Percentiles rank a stretch among this genome's conserved stretches.
These are phyloP conservation scores for Steatornis caripensis DNA, from an alignment of 2,113 vertebrate genomes.

Conservation along the genomic window DNA sequence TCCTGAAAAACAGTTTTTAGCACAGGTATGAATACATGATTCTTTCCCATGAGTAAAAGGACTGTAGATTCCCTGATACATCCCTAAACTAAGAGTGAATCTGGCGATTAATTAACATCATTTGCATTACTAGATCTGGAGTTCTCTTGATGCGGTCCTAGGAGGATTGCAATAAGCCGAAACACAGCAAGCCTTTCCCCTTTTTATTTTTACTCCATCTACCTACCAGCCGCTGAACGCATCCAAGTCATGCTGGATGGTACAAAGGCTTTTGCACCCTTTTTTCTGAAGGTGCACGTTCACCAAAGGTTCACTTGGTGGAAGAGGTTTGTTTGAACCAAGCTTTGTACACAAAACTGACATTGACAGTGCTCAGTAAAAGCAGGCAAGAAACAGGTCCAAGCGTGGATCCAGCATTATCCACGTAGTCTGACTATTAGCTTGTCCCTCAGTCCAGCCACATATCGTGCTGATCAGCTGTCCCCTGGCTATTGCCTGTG, in stretches of 20 bases:
- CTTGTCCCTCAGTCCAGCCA: rapidly evolving
- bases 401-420: background rate
- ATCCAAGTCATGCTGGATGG: background rate
- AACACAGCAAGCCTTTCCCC: background rate
- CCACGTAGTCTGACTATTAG: rapidly evolving
- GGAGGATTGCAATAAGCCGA: background rate
- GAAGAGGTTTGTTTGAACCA: background rate
- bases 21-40: background rate
- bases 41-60: background rate
- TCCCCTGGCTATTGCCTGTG: background rate
- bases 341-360: background rate
- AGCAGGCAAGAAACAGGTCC: background rate
- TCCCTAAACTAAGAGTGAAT: background rate
- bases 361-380: rapidly evolving
- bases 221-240: background rate
- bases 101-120: background rate
- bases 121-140: background rate
- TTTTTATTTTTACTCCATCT: background rate
- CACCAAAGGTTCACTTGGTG: too few species aligned
- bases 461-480: rapidly evolving
- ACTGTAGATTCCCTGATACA: background rate
- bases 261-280: background rate
- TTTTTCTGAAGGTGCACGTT: background rate
- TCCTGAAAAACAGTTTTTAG: background rate
- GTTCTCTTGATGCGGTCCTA: rapidly evolving